These are phyloP conservation scores for Psix sp. DNA, from an alignment of 1,140 invertebrate genomes.

Conservation along the genomic window DNA sequence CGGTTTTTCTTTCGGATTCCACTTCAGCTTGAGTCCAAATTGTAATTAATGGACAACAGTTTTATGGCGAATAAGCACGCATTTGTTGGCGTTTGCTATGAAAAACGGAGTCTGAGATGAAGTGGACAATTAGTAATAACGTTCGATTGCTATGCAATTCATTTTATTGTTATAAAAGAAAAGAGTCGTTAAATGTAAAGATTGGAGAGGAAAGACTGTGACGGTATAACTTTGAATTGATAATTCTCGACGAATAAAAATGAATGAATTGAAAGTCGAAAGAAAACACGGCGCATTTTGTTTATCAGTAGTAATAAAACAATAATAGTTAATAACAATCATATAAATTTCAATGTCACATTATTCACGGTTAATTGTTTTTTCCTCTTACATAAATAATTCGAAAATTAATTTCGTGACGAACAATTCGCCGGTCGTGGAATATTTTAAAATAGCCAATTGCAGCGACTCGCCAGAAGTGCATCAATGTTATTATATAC, in stretches of 20 bases:
- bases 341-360: slow-evolving; percentile 27
- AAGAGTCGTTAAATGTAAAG: no score
- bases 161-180: no score
- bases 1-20: slow-evolving; percentile 27
- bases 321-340: slow-evolving; percentile 38
- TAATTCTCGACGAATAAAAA: no score
- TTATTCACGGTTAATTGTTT: slow-evolving; percentile 40
- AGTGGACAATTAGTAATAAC: no score
- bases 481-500: slow-evolving; percentile 15
- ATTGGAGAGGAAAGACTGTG: no score
- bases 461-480: slow-evolving; percentile 2
- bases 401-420: slow-evolving; percentile 36
- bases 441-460: slow-evolving; percentile 32
- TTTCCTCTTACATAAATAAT: slow-evolving; percentile 49
- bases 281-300: slow-evolving; percentile 17
- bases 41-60: slow-evolving; percentile 10
- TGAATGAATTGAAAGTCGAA: slow-evolving; percentile 4
- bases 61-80: background rate
- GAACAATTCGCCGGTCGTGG: slow-evolving; percentile 22
- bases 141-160: no score
- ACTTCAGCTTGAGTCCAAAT: background rate
- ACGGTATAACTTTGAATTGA: no score
- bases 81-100: background rate
- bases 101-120: no score
- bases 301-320: slow-evolving; percentile 43